Evolutionary conservation across 2,113 vertebrate genomes (phyloP).

Genomic region (Tragelaphus scriptus): DNA sequence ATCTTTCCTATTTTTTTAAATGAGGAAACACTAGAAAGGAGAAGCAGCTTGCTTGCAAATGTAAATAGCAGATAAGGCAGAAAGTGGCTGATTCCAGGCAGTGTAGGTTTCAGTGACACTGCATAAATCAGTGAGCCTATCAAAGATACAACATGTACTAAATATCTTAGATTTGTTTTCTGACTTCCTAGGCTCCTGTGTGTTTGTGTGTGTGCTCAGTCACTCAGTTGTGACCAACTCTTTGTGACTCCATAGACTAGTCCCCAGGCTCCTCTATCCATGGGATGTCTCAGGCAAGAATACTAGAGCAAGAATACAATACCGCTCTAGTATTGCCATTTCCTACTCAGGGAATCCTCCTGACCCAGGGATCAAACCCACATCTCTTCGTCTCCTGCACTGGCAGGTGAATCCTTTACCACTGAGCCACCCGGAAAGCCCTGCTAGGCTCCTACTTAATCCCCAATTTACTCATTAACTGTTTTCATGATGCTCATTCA

Average conservation of each 20-base stretch:
- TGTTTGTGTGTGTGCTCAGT: neutral
- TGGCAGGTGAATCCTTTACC: neutral
- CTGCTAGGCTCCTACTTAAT: neutral
- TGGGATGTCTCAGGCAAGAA: neutral
- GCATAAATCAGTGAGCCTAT: neutral
- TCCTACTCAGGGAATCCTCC: neutral
- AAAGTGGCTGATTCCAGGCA: neutral
- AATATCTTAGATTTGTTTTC: constrained; percentile 2
- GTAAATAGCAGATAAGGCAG: neutral
- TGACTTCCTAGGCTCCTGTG: neutral
- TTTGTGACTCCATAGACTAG: neutral
- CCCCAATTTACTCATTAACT: neutral
- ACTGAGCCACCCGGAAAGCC: neutral
- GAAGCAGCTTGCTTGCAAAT: neutral
- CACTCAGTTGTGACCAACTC: neutral
- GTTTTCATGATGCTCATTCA: neutral
- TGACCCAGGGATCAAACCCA: neutral
- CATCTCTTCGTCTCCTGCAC: neutral
- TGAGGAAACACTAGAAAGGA: neutral
- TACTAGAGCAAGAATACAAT: neutral
- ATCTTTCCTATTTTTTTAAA: neutral
- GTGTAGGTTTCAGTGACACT: neutral
- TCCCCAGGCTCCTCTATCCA: neutral
- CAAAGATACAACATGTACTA: neutral
- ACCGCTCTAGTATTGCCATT: neutral